A percentile compares a stretch with the other conserved stretches of the same genome.
Conservation (phyloP, 1,140 invertebrate genomes). For the Steinernema khuongi region DNA sequence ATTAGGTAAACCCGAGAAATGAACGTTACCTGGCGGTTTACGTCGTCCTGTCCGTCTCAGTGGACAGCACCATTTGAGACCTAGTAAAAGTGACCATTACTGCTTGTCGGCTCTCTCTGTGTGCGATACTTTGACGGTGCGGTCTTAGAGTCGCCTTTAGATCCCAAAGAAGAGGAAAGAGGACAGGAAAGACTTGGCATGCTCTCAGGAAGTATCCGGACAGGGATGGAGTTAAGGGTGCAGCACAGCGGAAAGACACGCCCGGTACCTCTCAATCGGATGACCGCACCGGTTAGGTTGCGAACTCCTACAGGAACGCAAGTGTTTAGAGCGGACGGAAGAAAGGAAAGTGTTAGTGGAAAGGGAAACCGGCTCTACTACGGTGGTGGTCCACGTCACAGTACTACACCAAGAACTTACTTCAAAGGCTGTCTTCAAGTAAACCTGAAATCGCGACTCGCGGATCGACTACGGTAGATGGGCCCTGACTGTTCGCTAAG, state of each 20-base stretch:
- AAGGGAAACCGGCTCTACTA: background rate
- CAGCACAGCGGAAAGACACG: constrained; percentile 8
- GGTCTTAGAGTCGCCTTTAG: background rate
- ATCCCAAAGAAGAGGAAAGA: background rate
- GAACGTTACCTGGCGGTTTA: background rate
- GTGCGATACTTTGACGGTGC: too few relatives aligned
- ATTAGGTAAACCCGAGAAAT: background rate
- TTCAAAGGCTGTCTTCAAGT: background rate
- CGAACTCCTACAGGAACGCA: background rate
- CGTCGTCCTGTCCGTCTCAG: constrained; percentile 15
- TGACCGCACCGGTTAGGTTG: constrained; percentile 7
- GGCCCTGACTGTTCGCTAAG: too few relatives aligned
- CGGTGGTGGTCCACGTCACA: background rate
- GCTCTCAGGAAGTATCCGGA: background rate
- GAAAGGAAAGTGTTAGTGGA: background rate
- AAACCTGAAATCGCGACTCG: constrained; percentile 21
- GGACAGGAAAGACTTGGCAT: background rate
- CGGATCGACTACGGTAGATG: constrained; percentile 6
- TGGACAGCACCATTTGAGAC: constrained; percentile 37
- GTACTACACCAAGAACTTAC: constrained; percentile 7
- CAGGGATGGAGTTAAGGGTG: background rate
- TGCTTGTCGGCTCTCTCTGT: too few relatives aligned
- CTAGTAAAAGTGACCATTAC: background rate
- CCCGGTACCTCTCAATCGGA: background rate
- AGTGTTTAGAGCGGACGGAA: background rate